Base-by-base conservation (phyloP, 2,888 invertebrate species). In the Polyploca ridens region DNA sequence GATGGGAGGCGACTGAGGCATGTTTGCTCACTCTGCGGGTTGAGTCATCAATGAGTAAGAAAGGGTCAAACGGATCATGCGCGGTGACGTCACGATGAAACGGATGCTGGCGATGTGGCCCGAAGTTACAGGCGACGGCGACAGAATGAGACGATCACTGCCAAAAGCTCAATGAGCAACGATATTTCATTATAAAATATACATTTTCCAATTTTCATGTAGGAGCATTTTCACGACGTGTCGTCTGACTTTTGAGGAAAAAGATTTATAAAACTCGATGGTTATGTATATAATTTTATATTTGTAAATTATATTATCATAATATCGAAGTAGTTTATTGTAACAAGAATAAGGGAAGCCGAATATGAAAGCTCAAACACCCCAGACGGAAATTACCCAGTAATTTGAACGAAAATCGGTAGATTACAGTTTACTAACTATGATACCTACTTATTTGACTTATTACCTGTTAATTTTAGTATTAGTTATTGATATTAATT, bases 131-230 rank as follows among this genome's bases (percentile, higher is more conserved):
- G 70, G 75, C 75, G 70, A 69, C 86, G 70, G 75, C 75, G 70
- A 69, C 74, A 69, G 82, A 85, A 84, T 71, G 71, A 67, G 75
- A 69, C 73, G 82, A 82, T 73, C 78, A 77, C 78, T 80, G 81
- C 84, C 85, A 87, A 90, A 89, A 90, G 89, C 91, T 90, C 90
- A 91, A 88, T 90, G 88, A 88, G 85, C 84, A 85, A 83, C 86
- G 85, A 88, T 90, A 89, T 88, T 89, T 88, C 84, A 85, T 85
- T 86, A 83, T 82, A 83, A 86, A 86, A 86, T 86, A 83, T 86
- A 87, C 83, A 86, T 87, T 86, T 86, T 78, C 82, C 80, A 83
- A 81, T 85, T 84, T 76, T 77, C 76, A 75, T 73, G 77, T 75
- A 74, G 73, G 72, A 73, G 67, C 63, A 70, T 72, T 73, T 78